Base-by-base conservation (phyloP, 2,888 invertebrate species). In the Nebria brevicollis region DNA sequence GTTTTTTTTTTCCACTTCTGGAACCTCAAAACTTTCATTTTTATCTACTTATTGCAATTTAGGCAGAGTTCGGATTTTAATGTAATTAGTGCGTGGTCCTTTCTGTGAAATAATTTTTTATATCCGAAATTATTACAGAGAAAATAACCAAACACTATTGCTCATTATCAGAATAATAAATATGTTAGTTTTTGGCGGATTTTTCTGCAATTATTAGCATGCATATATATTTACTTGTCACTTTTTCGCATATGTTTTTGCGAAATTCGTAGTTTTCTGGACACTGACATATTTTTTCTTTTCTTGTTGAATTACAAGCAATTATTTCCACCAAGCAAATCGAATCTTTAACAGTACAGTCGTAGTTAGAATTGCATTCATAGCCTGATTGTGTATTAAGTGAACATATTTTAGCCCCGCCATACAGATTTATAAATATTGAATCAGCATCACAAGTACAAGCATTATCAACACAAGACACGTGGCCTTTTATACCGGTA, bases 281-380 rank as follows among this genome's bases (percentile, higher is more conserved):
- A 15, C 68, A 68, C 26, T 26, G 68, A 26, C 68, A 68, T 6
- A 2, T 68, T 68, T 68, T 68, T 2, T 5, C 7, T 25, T 2
- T 68, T n/a, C 3, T 2, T 68, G 15, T 25, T 11, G 10, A 15
- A 66, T 13, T 66, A 68, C 68, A 68, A n/a, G 10, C 26, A 25
- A 26, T 64, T 11, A 34, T 11, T 26, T 34, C 26, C 11, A 66
- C 66, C 7, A 26, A 4, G 68, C 77, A 77, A 20, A 43, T 68
- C 0, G 68, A 77, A 42, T 42, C 66, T n/a, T 25, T 11, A 43
- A 26, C 42, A 10, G 7, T 43, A 66, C 77, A 77, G 10, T 77
- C 77, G 7, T 13, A 6, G 11, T 77, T 10, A 64, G 43, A 64
- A 25, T 77, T 65, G 54, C 77, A 77, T 54, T 65, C 64, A 72